These are phyloP conservation scores for Dione vanillae DNA, from an alignment of 2,888 invertebrate genomes.

Conservation along the genomic window DNA sequence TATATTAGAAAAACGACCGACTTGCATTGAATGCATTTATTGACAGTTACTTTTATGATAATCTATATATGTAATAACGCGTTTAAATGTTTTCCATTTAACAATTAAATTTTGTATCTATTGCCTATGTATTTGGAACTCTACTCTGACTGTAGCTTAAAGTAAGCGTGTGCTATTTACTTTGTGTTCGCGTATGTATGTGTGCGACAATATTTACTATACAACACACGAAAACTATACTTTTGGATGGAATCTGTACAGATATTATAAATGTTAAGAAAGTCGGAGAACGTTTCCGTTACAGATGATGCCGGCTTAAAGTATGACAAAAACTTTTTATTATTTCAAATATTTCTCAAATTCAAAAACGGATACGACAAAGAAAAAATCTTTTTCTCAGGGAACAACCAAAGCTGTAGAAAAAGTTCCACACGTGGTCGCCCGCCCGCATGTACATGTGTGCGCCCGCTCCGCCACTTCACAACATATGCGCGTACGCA, in stretches of 20 bases:
- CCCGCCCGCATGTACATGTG: slow-evolving; percentile 60
- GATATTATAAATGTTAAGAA: neutral
- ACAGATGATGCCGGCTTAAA: slow-evolving; percentile 9
- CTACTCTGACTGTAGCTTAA: no score
- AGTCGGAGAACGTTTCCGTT: slow-evolving; percentile 23
- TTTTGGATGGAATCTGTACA: no score
- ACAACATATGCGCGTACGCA: slow-evolving; percentile 68
- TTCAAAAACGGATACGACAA: slow-evolving; percentile 24
- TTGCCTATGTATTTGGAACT: no score
- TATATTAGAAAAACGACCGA: neutral
- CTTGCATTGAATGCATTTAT: neutral
- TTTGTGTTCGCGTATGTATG: no score
- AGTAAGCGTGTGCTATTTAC: no score
- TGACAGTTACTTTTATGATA: neutral
- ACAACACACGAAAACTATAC: neutral
- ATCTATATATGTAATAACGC: neutral
- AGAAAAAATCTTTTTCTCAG: slow-evolving; percentile 59
- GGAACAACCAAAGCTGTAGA: slow-evolving; percentile 55
- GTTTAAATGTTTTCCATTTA: neutral
- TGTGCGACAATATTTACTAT: neutral
- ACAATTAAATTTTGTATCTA: no score
- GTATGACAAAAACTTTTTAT: neutral
- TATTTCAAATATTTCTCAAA: slow-evolving; percentile 19
- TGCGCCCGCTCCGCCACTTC: slow-evolving; percentile 54
- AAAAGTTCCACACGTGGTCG: slow-evolving; percentile 69